A percentile compares a stretch with the other conserved stretches of the same genome.
Conservation (phyloP, 2,888 invertebrate species). For the Macaria notata region DNA sequence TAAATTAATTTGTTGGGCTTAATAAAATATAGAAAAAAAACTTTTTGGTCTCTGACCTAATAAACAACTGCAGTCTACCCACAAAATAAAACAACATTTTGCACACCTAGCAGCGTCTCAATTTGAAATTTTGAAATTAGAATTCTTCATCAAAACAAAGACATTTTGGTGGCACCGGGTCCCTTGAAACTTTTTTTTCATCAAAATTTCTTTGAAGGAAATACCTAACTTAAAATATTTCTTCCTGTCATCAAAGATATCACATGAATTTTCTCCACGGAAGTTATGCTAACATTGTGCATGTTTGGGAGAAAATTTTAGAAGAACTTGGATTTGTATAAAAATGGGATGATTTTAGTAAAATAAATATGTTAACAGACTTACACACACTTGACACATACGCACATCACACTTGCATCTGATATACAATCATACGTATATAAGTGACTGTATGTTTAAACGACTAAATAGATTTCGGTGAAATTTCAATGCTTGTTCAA, state of each 20-base stretch:
- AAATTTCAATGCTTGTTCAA: no score
- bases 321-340: not conserved
- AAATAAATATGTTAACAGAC: no score
- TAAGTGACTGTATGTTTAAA: no score
- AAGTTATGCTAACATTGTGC: conserved; percentile 25
- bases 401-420: no score
- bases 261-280: conserved; percentile 22
- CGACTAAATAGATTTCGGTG: no score
- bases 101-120: conserved; percentile 13
- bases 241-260: conserved; percentile 21
- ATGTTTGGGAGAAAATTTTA: conserved; percentile 25
- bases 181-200: conserved; percentile 32
- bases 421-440: no score
- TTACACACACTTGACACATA: no score
- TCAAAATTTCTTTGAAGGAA: conserved; percentile 35
- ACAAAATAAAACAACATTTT: conserved; percentile 7
- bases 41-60: no score
- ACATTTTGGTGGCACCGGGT: conserved; percentile 13
- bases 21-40: not conserved
- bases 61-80: not conserved
- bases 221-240: conserved; percentile 29
- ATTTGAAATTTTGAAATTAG: conserved; percentile 16
- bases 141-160: conserved; percentile 21
- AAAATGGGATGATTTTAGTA: no score
- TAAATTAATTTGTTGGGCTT: not conserved